These are phyloP conservation scores for Haemorhous mexicanus DNA, from an alignment of 2,113 vertebrate genomes.

Conservation along the genomic window DNA sequence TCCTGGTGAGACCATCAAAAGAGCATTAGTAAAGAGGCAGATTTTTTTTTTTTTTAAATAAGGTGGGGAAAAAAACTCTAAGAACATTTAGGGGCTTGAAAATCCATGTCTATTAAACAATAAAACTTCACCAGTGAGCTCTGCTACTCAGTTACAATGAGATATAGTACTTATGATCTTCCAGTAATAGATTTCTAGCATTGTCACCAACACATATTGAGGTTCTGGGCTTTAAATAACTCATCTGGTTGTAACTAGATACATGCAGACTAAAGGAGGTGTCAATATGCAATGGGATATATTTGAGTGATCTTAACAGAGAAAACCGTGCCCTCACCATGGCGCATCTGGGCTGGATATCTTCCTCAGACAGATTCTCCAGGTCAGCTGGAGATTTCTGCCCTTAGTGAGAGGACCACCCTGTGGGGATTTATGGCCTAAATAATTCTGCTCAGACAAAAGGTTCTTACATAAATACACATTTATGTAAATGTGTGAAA, in stretches of 20 bases:
- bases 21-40: background rate
- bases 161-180: background rate
- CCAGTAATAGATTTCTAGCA: background rate
- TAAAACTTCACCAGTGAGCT: background rate
- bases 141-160: background rate
- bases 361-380: background rate
- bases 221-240: background rate
- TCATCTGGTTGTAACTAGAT: background rate
- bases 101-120: background rate
- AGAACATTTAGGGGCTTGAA: background rate
- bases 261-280: background rate
- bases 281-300: background rate
- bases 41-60: background rate
- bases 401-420: background rate
- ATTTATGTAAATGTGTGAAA: background rate
- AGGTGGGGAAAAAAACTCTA: background rate
- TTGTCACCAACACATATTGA: background rate
- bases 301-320: background rate
- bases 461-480: background rate
- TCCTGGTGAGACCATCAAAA: background rate
- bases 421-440: background rate
- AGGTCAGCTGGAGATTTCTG: background rate
- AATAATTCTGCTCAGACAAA: background rate
- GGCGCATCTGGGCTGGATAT: background rate
- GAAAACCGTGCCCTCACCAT: background rate